Evolutionary conservation across 2,797 vertebrate species (phyloP).

Genomic region (Mionectes olivaceus): DNA sequence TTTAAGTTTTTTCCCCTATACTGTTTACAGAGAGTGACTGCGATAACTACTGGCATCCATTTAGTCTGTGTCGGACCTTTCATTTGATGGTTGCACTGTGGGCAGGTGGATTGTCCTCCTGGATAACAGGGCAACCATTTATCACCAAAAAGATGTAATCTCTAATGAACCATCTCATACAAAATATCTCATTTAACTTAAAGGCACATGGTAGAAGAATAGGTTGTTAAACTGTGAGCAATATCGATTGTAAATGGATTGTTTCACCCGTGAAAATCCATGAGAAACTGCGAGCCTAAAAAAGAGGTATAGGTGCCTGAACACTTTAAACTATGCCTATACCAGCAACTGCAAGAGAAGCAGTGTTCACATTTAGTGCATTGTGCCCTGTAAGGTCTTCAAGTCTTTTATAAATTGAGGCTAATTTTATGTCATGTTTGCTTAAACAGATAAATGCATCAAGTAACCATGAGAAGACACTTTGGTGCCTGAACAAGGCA

Average conservation of each 20-base stretch:
- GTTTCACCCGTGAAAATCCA: not conserved
- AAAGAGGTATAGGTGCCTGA: not conserved
- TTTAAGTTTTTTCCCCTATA: fast-evolving
- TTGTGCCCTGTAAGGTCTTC: not conserved
- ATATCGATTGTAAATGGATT: not conserved
- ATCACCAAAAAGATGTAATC: not conserved
- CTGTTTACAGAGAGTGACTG: fast-evolving
- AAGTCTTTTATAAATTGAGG: not conserved
- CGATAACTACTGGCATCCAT: not conserved
- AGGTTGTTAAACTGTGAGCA: not conserved
- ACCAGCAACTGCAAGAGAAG: not conserved
- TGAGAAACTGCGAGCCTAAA: not conserved
- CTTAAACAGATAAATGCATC: not conserved
- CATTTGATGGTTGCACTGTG: not conserved
- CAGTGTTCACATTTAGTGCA: not conserved
- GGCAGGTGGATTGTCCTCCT: not conserved
- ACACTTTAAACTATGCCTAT: not conserved
- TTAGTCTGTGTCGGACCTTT: not conserved
- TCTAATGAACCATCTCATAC: not conserved
- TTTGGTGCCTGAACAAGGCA: not conserved
- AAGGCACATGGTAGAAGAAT: not conserved
- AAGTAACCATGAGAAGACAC: not conserved
- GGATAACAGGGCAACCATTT: not conserved
- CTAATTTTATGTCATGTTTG: not conserved
- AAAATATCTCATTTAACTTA: not conserved